Percentiles rank a stretch among this genome's conserved stretches.
phyloP scores from a whole-genome alignment of 2,113 vertebrate species.

The Anhinga rufa region DNA sequence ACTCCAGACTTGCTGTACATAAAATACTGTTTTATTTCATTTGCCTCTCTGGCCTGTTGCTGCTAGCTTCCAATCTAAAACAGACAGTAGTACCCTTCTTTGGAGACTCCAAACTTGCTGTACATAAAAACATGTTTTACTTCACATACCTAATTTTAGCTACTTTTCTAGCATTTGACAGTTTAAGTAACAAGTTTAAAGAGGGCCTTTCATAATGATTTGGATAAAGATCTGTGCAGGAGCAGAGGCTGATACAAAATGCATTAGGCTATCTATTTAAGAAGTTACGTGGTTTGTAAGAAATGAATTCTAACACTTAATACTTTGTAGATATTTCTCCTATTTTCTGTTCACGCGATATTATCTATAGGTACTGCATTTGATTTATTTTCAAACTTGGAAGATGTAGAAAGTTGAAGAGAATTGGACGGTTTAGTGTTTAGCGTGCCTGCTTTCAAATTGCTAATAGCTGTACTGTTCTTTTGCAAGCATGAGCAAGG shows the following conservation, averaged over 20 bases:
- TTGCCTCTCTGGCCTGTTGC: neutral
- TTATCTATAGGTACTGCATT: neutral
- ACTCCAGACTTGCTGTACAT: rapidly evolving
- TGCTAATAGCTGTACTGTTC: neutral
- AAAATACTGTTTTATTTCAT: no score
- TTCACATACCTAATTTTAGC: neutral
- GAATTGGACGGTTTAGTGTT: neutral
- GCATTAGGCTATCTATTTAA: rapidly evolving
- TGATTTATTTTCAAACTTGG: neutral
- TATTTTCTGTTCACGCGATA: rapidly evolving
- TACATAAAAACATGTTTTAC: neutral
- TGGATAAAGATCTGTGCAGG: neutral
- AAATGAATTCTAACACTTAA: neutral
- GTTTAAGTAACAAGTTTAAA: neutral
- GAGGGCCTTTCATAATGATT: neutral
- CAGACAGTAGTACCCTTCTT: neutral
- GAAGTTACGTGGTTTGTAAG: neutral
- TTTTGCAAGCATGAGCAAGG: constrained; percentile 84
- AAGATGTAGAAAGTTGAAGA: neutral
- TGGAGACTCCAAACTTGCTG: rapidly evolving
- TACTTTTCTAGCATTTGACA: neutral
- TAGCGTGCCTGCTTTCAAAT: neutral
- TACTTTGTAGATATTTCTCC: neutral
- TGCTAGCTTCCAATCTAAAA: rapidly evolving
- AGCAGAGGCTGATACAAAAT: neutral